Evolutionary conservation across 2,113 vertebrate species (phyloP).

Genomic region (Sula dactylatra): DNA sequence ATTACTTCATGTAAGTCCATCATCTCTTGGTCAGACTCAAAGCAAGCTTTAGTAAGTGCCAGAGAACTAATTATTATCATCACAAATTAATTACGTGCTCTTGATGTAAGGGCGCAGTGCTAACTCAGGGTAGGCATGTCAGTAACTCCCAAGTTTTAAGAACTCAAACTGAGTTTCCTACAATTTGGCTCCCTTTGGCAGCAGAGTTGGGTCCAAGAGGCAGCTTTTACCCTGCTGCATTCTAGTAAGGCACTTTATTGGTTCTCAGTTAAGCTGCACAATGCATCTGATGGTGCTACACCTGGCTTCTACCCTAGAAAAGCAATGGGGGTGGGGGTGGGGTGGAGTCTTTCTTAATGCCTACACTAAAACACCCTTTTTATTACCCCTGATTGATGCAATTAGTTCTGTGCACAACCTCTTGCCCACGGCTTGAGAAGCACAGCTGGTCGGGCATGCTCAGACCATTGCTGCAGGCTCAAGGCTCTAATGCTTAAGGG

Average conservation of each 20-base stretch:
- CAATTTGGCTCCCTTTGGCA: not conserved
- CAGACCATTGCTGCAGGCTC: not conserved
- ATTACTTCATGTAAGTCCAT: not conserved
- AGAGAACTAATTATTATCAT: not conserved
- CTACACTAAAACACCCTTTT: not conserved
- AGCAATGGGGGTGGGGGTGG: not conserved
- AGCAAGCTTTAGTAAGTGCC: not conserved
- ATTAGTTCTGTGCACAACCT: not conserved
- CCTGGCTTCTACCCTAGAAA: not conserved
- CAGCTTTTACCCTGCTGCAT: not conserved
- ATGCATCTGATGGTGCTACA: fast-evolving
- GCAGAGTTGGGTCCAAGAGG: not conserved
- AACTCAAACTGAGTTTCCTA: not conserved
- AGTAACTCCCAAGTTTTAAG: not conserved
- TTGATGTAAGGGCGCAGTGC: not conserved
- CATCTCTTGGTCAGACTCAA: not conserved
- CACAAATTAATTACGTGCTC: not conserved
- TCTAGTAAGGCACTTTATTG: not conserved
- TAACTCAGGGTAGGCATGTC: not conserved
- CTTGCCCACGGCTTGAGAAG: not conserved
- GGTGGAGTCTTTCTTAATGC: not conserved
- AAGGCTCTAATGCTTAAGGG: not conserved
- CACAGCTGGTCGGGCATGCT: fast-evolving
- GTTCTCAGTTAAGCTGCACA: fast-evolving
- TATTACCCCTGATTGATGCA: not conserved